A percentile compares a stretch with the other conserved stretches of the same genome.
These are phyloP conservation scores for Etheostoma perlongum DNA, from an alignment of 2,797 vertebrate genomes.

Conservation along the genomic window DNA sequence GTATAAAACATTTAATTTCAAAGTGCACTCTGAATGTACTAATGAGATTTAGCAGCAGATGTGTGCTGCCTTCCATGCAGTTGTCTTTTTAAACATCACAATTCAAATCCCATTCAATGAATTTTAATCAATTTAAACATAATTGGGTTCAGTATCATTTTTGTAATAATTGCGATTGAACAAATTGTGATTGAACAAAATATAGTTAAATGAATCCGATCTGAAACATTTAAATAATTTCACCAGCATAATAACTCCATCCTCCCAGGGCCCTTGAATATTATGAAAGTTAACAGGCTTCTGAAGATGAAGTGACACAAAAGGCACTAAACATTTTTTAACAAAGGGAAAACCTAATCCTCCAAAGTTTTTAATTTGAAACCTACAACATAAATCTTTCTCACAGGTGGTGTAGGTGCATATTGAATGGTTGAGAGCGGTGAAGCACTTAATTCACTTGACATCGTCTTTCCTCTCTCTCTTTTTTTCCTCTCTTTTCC, in stretches of 20 bases:
- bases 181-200: too few relatives aligned
- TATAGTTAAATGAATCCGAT: not conserved
- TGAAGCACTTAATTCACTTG: not conserved
- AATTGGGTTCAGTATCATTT: not conserved
- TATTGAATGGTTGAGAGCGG: not conserved
- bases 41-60: not conserved
- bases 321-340: not conserved
- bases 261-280: not conserved
- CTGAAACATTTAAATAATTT: not conserved
- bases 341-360: not conserved
- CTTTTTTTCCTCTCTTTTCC: too few relatives aligned
- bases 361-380: not conserved
- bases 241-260: not conserved
- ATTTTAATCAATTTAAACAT: not conserved
- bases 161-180: too few relatives aligned
- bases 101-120: not conserved
- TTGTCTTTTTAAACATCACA: not conserved
- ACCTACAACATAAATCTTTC: not conserved
- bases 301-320: not conserved
- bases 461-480: too few relatives aligned
- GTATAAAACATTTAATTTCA: not conserved
- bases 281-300: conserved; percentile 4
- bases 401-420: not conserved
- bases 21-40: not conserved
- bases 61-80: not conserved